Percentiles rank a stretch among this genome's conserved stretches.
phyloP scores from a whole-genome alignment of 2,113 vertebrate species.

The Ursus arctos region DNA sequence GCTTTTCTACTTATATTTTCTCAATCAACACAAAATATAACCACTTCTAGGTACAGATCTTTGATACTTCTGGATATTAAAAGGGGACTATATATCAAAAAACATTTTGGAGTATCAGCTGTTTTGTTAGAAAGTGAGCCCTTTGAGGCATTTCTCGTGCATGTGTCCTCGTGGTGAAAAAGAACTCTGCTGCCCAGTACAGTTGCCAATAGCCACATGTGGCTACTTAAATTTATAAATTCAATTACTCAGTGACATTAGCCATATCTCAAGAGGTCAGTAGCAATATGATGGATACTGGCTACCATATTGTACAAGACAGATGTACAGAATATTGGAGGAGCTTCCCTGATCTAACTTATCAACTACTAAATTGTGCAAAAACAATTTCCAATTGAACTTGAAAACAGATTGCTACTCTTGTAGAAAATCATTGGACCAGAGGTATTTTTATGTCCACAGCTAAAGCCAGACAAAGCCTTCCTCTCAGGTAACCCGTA shows the following conservation, averaged over 20 bases:
- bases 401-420: constrained; percentile 21
- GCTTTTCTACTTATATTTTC: neutral
- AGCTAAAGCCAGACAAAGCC: neutral
- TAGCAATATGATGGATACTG: neutral
- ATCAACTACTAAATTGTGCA: neutral
- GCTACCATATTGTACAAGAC: neutral
- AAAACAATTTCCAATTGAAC: neutral
- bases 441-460: neutral
- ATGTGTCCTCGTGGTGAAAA: neutral
- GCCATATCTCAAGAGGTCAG: neutral
- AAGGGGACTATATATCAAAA: neutral
- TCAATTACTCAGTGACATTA: neutral
- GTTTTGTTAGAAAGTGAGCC: neutral
- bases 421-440: neutral
- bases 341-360: neutral
- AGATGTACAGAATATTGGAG: neutral
- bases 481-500: neutral
- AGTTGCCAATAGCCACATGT: neutral
- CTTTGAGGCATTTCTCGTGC: neutral
- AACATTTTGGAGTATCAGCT: neutral
- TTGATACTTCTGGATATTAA: neutral
- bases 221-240: neutral
- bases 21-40: neutral
- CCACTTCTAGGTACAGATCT: neutral
- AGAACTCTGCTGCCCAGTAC: neutral